phyloP scores from a whole-genome alignment of 2,113 vertebrate species.

The Oostethus manadensis region DNA sequence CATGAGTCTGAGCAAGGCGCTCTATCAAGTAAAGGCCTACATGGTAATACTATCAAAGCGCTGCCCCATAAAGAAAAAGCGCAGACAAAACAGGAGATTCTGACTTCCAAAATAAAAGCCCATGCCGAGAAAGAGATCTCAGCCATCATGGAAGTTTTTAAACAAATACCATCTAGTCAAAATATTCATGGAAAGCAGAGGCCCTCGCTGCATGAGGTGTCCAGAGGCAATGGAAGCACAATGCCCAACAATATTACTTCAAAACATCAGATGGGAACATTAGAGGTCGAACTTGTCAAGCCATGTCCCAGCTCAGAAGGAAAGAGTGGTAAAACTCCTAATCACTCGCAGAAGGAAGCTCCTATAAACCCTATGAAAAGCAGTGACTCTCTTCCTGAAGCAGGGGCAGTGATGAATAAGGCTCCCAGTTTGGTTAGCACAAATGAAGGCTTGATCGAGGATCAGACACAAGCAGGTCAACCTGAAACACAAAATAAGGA shows the following conservation, averaged over 20 bases:
- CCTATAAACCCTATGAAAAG: conserved; percentile 15
- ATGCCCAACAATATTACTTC: conserved; percentile 13
- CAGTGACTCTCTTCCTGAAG: neutral
- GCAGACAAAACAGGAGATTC: conserved; percentile 72
- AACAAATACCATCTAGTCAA: conserved; percentile 29
- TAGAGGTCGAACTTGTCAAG: conserved; percentile 16
- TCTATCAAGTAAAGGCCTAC: conserved; percentile 38
- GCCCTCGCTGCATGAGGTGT: conserved; percentile 33
- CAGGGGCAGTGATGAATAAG: conserved; percentile 4
- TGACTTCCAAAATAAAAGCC: conserved; percentile 76
- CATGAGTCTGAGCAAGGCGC: conserved; percentile 38
- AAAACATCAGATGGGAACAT: conserved; percentile 27
- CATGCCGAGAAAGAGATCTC: conserved; percentile 77
- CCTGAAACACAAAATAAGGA: conserved; percentile 22
- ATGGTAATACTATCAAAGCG: conserved; percentile 25
- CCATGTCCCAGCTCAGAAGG: conserved; percentile 9
- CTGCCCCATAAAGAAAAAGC: conserved; percentile 61
- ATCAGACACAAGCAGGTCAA: conserved; percentile 11
- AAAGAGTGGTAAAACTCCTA: conserved; percentile 5
- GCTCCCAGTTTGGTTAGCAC: neutral
- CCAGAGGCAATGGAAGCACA: conserved; percentile 38
- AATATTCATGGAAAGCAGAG: conserved; percentile 38
- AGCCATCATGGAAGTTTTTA: conserved; percentile 72
- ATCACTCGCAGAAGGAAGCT: conserved; percentile 18
- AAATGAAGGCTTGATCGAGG: conserved; percentile 12